These are phyloP conservation scores for Selenia dentaria DNA, from an alignment of 2,888 invertebrate genomes.

Conservation along the genomic window DNA sequence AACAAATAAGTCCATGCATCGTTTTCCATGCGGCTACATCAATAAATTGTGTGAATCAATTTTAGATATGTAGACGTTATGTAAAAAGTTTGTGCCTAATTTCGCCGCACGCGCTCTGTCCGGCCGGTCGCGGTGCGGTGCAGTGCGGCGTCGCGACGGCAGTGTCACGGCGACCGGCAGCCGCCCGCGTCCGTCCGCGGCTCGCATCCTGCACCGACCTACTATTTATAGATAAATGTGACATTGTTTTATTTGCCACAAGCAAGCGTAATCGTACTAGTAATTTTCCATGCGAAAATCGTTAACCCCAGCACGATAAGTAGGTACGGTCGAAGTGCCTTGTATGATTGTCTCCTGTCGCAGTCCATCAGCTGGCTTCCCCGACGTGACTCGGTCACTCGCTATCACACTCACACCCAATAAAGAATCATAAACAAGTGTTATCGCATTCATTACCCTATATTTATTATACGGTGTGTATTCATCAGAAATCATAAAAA, in stretches of 20 bases:
- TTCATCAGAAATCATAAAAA: too few species aligned
- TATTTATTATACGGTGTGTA: conserved; percentile 12
- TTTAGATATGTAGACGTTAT: conserved; percentile 47
- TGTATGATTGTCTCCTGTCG: conserved; percentile 2
- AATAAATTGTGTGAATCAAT: conserved; percentile 59
- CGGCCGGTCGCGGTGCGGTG: conserved; percentile 7
- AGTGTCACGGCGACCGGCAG: conserved; percentile 11
- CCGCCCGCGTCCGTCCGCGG: conserved; percentile 37
- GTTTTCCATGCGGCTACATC: conserved; percentile 16
- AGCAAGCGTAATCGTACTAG: conserved; percentile 52
- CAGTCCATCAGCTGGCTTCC: conserved; percentile 7
- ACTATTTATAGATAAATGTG: conserved; percentile 72
- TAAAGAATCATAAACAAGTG: conserved; percentile 24
- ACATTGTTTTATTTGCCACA: conserved; percentile 74
- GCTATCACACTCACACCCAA: conserved; percentile 10
- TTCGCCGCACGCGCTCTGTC: conserved; percentile 44
- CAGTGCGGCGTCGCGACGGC: too few species aligned
- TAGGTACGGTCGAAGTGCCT: conserved; percentile 41
- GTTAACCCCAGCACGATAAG: conserved; percentile 69
- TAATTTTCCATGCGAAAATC: conserved; percentile 79
- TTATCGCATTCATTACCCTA: conserved; percentile 16
- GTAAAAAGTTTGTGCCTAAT: conserved; percentile 67
- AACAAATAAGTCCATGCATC: too few species aligned
- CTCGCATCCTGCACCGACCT: conserved; percentile 49
- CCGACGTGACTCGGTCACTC: conserved; percentile 23